Conservation (phyloP, 2,797 vertebrate species). For the Phoxinus dragarum region DNA sequence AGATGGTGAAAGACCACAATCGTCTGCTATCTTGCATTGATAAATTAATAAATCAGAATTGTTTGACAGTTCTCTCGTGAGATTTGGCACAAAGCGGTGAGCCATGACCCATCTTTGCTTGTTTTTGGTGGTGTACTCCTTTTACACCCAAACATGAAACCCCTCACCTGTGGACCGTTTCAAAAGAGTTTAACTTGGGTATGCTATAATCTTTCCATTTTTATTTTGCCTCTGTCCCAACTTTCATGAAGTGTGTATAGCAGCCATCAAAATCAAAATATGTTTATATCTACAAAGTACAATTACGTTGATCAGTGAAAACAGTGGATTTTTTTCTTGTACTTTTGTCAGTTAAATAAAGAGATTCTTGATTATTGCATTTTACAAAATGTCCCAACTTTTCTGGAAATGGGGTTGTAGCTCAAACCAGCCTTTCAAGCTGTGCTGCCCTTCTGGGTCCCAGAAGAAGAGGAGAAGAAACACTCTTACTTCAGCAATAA, state of each 20-base stretch:
- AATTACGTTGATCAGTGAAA: neutral
- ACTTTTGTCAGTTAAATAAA: neutral
- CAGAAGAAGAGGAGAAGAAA: neutral
- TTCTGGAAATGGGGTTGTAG: neutral
- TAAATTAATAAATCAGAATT: neutral
- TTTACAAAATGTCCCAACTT: neutral
- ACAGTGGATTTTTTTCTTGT: too few relatives aligned
- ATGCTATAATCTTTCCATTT: neutral
- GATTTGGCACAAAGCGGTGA: neutral
- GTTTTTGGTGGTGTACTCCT: neutral
- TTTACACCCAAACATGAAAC: neutral
- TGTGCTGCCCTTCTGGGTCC: neutral
- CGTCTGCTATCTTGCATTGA: neutral
- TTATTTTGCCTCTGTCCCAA: neutral
- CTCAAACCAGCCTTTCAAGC: neutral
- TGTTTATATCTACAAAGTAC: neutral
- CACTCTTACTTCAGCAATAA: neutral
- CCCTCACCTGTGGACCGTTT: neutral
- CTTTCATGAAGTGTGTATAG: neutral
- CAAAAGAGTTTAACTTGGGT: neutral
- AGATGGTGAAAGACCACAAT: neutral
- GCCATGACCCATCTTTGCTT: neutral
- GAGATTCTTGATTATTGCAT: neutral
- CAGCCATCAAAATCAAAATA: neutral
- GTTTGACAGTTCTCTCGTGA: neutral